phyloP scores from a whole-genome alignment of 1,140 invertebrate genomes.

The Holotrichia oblita region DNA sequence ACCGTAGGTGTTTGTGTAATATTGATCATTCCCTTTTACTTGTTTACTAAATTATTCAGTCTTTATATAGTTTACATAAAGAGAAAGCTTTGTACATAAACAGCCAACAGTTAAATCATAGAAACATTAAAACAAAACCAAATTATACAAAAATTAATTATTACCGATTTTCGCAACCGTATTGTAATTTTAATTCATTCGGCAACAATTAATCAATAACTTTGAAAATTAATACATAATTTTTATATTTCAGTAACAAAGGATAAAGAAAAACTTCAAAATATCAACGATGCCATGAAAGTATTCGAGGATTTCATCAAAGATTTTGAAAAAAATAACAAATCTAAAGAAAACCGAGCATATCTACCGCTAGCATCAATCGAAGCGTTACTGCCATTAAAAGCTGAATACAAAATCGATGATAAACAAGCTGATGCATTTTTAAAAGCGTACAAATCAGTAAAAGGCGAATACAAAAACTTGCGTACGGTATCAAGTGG shows the following conservation, averaged over 20 bases:
- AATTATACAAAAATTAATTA: too few species aligned
- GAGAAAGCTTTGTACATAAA: too few species aligned
- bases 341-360: slow-evolving; percentile 68
- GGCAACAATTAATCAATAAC: too few species aligned
- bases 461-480: slow-evolving; percentile 72
- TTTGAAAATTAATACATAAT: too few species aligned
- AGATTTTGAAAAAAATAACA: slow-evolving; percentile 69
- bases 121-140: too few species aligned
- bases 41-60: too few species aligned
- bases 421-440: slow-evolving; percentile 61
- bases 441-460: slow-evolving; percentile 65
- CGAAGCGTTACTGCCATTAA: slow-evolving; percentile 56
- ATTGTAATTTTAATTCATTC: too few species aligned
- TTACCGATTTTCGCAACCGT: too few species aligned
- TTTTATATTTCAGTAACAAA: slow-evolving; percentile 64
- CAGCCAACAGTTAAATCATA: too few species aligned
- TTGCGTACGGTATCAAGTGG: slow-evolving; percentile 67
- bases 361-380: slow-evolving; percentile 65
- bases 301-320: slow-evolving; percentile 72
- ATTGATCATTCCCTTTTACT: too few species aligned
- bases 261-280: slow-evolving; percentile 72
- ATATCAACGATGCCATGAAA: slow-evolving; percentile 71
- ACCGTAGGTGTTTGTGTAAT: too few species aligned
- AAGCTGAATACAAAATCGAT: slow-evolving; percentile 54
- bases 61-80: too few species aligned